Conservation (phyloP, 2,797 vertebrate species). For the Anguilla pacifica region DNA sequence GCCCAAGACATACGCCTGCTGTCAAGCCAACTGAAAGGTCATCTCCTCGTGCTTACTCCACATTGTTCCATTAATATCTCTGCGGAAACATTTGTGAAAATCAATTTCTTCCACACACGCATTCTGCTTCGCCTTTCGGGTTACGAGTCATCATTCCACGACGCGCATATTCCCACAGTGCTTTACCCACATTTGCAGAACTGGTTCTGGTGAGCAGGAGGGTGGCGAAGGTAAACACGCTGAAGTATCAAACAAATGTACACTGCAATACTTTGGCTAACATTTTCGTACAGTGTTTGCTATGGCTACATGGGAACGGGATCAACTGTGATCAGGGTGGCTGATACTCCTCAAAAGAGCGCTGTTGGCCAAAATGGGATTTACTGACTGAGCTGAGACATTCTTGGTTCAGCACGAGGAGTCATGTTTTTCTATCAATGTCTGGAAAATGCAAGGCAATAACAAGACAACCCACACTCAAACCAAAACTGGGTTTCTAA, state of each 20-base stretch:
- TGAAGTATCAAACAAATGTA: neutral
- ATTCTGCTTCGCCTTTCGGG: neutral
- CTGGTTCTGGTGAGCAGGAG: neutral
- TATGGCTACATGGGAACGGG: neutral
- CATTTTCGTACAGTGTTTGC: neutral
- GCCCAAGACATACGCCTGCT: neutral
- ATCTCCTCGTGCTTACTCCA: neutral
- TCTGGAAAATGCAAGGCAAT: neutral
- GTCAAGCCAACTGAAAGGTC: neutral
- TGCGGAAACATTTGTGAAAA: neutral
- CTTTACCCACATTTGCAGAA: neutral
- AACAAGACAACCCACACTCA: constrained; percentile 15
- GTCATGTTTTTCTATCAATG: neutral
- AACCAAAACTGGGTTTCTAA: constrained; percentile 14
- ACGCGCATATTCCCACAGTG: neutral
- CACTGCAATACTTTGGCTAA: neutral
- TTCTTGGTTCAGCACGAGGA: neutral
- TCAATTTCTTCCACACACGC: neutral
- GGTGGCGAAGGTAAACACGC: neutral
- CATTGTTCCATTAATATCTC: neutral
- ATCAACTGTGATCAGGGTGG: neutral
- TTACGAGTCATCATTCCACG: neutral
- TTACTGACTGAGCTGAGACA: neutral
- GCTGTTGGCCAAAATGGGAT: neutral
- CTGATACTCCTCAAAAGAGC: neutral